phyloP scores from a whole-genome alignment of 23 tunicate genomes.

The Halocynthia roretzi region DNA sequence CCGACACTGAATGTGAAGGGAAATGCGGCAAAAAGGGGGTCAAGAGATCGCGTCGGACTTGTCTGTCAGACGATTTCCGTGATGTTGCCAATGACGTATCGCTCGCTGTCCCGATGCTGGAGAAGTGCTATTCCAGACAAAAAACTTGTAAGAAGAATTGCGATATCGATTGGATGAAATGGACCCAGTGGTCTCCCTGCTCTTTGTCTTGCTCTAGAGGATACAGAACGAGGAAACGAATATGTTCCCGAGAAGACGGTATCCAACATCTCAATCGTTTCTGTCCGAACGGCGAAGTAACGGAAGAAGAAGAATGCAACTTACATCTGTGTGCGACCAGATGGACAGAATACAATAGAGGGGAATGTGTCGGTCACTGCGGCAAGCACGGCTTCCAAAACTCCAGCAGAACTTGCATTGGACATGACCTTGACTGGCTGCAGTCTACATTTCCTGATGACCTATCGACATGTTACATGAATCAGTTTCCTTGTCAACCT shows the following conservation, averaged over 20 bases:
- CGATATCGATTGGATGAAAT: neutral
- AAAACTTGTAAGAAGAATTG: neutral
- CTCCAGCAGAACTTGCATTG: slow-evolving; percentile 1
- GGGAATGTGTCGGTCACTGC: neutral
- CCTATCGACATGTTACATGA: neutral
- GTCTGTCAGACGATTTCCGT: neutral
- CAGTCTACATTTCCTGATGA: neutral
- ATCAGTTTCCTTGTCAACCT: neutral
- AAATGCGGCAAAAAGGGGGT: neutral
- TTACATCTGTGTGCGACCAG: neutral
- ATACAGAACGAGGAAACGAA: neutral
- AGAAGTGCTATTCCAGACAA: neutral
- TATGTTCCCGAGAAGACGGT: neutral
- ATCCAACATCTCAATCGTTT: neutral
- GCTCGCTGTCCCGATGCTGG: neutral
- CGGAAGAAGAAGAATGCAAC: neutral
- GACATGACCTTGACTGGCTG: neutral
- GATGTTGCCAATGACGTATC: slow-evolving; percentile 1
- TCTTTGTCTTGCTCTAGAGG: neutral
- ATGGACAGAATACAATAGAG: neutral
- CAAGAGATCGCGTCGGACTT: neutral
- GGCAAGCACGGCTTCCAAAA: neutral
- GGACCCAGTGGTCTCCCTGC: slow-evolving; percentile 1
- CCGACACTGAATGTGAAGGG: neutral
- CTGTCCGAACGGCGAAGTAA: neutral